Conservation (phyloP, 2,113 vertebrate genomes). For the Aepyceros melampus region DNA sequence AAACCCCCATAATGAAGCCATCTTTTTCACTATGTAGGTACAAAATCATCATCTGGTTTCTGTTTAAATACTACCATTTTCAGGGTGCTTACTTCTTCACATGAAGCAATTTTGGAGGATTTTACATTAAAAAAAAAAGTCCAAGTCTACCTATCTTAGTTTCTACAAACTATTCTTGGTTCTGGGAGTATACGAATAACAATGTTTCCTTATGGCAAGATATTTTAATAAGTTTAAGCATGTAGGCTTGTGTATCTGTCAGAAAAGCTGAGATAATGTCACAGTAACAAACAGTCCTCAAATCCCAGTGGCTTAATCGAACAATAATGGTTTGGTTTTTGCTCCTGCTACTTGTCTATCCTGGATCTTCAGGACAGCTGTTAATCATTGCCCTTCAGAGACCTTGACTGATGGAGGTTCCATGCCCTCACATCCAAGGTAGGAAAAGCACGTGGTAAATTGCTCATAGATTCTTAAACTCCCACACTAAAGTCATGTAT, state of each 20-base stretch:
- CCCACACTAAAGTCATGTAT: background rate
- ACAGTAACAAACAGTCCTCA: background rate
- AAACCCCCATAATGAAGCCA: background rate
- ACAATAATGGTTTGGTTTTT: background rate
- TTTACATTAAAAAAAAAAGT: background rate
- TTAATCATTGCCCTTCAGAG: background rate
- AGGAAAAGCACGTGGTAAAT: background rate
- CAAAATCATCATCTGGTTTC: background rate
- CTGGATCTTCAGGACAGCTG: background rate
- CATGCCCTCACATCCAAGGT: background rate
- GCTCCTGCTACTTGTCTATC: background rate
- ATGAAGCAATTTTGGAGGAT: conserved; percentile 7
- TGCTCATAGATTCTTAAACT: background rate
- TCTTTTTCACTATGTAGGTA: background rate
- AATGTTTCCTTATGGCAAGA: background rate
- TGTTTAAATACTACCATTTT: background rate
- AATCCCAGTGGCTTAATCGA: background rate
- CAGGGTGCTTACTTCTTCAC: background rate
- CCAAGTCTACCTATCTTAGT: background rate
- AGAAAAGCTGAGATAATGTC: background rate
- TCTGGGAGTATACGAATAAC: background rate
- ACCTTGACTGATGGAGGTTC: background rate
- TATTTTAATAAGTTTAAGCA: conserved; percentile 5
- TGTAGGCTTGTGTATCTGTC: background rate
- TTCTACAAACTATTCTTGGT: background rate